A percentile compares a stretch with the other conserved stretches of the same genome.
These are phyloP conservation scores for Trichogramma evanescens DNA, from an alignment of 2,888 invertebrate genomes.

Conservation along the genomic window DNA sequence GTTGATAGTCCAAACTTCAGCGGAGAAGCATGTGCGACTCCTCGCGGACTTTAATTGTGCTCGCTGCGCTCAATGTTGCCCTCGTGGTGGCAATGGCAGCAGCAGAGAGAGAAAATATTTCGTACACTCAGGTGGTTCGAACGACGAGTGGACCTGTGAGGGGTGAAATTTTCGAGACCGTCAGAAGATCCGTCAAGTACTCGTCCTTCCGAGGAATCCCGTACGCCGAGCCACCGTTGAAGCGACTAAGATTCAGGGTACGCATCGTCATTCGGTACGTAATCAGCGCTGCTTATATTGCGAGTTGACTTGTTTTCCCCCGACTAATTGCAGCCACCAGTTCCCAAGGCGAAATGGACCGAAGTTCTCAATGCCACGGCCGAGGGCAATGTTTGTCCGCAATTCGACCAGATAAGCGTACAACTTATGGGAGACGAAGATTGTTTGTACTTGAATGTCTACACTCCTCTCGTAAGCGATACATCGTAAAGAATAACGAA, in stretches of 20 bases:
- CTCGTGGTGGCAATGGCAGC: no score
- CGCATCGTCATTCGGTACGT: no score
- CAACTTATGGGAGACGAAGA: slow-evolving; percentile 19
- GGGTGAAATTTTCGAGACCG: slow-evolving; percentile 26
- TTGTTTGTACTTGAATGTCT: slow-evolving; percentile 25
- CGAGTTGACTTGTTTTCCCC: slow-evolving; percentile 10
- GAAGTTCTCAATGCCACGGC: slow-evolving; percentile 16
- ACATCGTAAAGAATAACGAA: no score
- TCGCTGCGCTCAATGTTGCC: no score
- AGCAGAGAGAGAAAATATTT: background rate
- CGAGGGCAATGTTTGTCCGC: slow-evolving; percentile 16
- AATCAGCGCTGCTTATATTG: no score
- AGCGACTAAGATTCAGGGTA: slow-evolving; percentile 30
- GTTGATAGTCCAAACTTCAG: no score
- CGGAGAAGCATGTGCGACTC: no score
- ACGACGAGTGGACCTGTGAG: slow-evolving; percentile 28
- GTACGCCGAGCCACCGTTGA: slow-evolving; percentile 29
- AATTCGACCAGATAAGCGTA: background rate
- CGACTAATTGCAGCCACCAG: slow-evolving; percentile 20
- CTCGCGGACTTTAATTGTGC: no score
- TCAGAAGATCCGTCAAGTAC: slow-evolving; percentile 19
- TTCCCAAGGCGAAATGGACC: slow-evolving; percentile 19
- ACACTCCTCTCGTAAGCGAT: slow-evolving; percentile 20
- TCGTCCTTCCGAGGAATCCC: slow-evolving; percentile 31
- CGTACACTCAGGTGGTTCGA: slow-evolving; percentile 18